Evolutionary conservation across 2,113 vertebrate genomes (phyloP).

Genomic region (Damaliscus lunatus): DNA sequence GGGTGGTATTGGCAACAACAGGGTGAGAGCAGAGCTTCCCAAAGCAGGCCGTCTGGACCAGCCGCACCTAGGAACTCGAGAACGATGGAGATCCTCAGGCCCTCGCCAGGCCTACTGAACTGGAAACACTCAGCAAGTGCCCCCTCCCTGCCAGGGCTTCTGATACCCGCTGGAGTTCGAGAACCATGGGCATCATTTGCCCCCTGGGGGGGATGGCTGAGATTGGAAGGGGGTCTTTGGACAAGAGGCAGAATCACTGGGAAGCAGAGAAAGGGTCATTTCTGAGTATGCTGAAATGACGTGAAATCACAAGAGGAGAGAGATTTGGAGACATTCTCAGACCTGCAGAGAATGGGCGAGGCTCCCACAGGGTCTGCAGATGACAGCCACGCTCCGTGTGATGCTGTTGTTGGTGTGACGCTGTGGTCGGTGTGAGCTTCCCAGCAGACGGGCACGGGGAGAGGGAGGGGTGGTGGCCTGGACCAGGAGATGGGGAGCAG

Average conservation of each 20-base stretch:
- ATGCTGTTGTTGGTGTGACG: not conserved
- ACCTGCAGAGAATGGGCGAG: not conserved
- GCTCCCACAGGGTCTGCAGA: not conserved
- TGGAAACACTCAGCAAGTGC: not conserved
- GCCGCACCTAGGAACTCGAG: not conserved
- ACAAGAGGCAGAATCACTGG: not conserved
- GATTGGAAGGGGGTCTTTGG: not conserved
- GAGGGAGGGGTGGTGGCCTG: not conserved
- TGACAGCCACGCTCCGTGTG: not conserved
- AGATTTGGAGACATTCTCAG: not conserved
- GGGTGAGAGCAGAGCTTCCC: not conserved
- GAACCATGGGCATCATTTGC: not conserved
- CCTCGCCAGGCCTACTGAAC: not conserved
- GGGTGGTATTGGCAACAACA: not conserved
- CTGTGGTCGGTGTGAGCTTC: not conserved
- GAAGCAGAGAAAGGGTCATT: not conserved
- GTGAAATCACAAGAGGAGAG: not conserved
- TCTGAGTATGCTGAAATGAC: not conserved
- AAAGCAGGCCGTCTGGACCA: not conserved
- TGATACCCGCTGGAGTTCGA: accelerated
- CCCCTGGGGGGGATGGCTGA: not conserved
- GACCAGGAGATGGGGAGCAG: not conserved
- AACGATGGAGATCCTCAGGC: not conserved
- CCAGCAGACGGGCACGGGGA: not conserved
- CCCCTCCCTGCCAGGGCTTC: not conserved